These are phyloP conservation scores for human DNA, from an alignment of 2,113 vertebrate genomes.

Conservation along the genomic window DNA sequence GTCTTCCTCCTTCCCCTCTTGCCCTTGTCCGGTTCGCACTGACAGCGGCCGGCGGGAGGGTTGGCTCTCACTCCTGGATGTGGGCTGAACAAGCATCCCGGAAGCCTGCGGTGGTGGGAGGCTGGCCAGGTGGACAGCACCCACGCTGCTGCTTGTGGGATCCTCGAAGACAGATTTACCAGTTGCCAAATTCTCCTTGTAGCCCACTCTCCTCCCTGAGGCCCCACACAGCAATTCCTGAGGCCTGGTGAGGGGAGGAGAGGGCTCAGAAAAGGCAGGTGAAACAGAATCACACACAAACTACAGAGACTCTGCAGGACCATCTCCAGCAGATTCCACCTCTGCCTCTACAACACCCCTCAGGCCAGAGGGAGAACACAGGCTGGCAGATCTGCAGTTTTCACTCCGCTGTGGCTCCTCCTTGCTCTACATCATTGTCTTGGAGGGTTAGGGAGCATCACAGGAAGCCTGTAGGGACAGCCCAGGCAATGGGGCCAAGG, in stretches of 20 bases:
- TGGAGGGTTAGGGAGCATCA: background rate
- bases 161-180: slow-evolving; percentile 58
- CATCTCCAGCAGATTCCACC: accelerated
- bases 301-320: accelerated
- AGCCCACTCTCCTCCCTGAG: slow-evolving; percentile 9
- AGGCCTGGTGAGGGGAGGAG: background rate
- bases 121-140: slow-evolving; percentile 10
- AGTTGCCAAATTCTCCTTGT: slow-evolving; percentile 49
- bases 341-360: background rate
- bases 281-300: background rate
- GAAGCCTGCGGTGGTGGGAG: slow-evolving; percentile 41
- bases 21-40: background rate
- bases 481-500: background rate
- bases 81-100: background rate
- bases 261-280: background rate
- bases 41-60: background rate
- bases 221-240: background rate
- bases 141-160: background rate
- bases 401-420: too few species aligned
- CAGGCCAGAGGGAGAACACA: background rate
- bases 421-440: too few species aligned
- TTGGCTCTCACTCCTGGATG: background rate
- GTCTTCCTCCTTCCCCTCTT: background rate
- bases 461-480: background rate
- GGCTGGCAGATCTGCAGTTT: too few species aligned